A percentile compares a stretch with the other conserved stretches of the same genome.
These are phyloP conservation scores for Oedothorax gibbosus DNA, from an alignment of 1,140 invertebrate genomes.

Conservation along the genomic window DNA sequence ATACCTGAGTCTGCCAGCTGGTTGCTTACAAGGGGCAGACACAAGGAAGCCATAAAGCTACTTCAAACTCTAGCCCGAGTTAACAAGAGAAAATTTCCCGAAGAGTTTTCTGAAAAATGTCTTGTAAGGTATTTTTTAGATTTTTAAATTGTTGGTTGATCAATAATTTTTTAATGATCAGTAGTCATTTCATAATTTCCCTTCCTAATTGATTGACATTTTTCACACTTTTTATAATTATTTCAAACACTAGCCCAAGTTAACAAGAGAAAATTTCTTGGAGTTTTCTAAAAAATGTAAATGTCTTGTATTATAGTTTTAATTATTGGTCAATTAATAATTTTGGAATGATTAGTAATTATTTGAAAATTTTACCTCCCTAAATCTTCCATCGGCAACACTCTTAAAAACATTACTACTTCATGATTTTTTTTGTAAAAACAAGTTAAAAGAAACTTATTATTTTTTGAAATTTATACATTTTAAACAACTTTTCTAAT, in stretches of 20 bases:
- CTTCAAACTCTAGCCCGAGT: slow-evolving; percentile 67
- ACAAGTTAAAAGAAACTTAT: too few relatives aligned
- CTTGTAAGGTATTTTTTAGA: background rate
- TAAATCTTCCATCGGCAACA: too few relatives aligned
- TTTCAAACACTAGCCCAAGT: slow-evolving; percentile 67
- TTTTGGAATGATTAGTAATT: background rate
- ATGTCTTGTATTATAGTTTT: background rate
- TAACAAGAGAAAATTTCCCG: slow-evolving; percentile 65
- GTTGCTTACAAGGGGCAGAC: slow-evolving; percentile 68
- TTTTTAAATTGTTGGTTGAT: too few relatives aligned
- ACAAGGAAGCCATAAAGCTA: slow-evolving; percentile 67
- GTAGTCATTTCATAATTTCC: background rate
- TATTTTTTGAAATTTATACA: too few relatives aligned
- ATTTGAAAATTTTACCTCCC: background rate
- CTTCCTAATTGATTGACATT: too few relatives aligned
- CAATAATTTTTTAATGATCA: background rate
- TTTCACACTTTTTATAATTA: slow-evolving; percentile 63
- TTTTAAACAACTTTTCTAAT: too few relatives aligned
- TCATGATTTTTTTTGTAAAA: too few relatives aligned
- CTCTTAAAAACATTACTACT: too few relatives aligned
- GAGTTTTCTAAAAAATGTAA: slow-evolving; percentile 24
- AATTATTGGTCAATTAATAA: too few relatives aligned
- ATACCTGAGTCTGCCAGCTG: slow-evolving; percentile 72
- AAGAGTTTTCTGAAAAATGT: slow-evolving; percentile 34
- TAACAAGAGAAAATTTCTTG: slow-evolving; percentile 65